Conservation (phyloP, 2,888 invertebrate genomes). For the Cenopis cana region DNA sequence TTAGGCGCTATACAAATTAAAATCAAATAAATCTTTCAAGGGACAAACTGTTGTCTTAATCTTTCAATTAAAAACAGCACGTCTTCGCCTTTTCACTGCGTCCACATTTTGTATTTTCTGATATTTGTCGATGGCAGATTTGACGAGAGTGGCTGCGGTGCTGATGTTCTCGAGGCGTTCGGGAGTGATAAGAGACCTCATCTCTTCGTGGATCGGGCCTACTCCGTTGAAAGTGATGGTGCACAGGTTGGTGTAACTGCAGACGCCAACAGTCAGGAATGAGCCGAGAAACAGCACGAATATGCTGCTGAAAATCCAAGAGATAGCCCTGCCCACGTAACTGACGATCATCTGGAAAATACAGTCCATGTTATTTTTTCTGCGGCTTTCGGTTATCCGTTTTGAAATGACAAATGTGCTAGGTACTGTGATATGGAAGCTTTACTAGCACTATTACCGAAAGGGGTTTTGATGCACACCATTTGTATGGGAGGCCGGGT, state of each 20-base stretch:
- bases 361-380: slow-evolving; percentile 13
- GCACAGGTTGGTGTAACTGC: slow-evolving; percentile 87
- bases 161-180: slow-evolving; percentile 86
- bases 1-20: slow-evolving; percentile 19
- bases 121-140: slow-evolving; percentile 87
- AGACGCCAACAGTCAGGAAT: slow-evolving; percentile 76
- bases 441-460: too few relatives aligned
- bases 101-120: slow-evolving; percentile 73
- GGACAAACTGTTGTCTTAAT: slow-evolving; percentile 19
- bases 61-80: slow-evolving; percentile 53
- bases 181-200: slow-evolving; percentile 84
- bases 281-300: slow-evolving; percentile 82
- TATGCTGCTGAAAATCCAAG: slow-evolving; percentile 71
- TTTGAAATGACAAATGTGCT: too few relatives aligned
- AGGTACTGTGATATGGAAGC: too few relatives aligned
- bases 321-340: slow-evolving; percentile 67
- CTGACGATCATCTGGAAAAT: slow-evolving; percentile 71
- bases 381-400: too few relatives aligned
- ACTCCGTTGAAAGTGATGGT: slow-evolving; percentile 85
- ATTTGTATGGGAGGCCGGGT: too few relatives aligned
- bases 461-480: too few relatives aligned
- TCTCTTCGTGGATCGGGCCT: slow-evolving; percentile 84
- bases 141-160: slow-evolving; percentile 84
- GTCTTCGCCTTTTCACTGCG: slow-evolving; percentile 59
- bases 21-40: slow-evolving; percentile 30